A percentile compares a stretch with the other conserved stretches of the same genome.
Evolutionary conservation across 2,888 invertebrate species (phyloP).

Genomic region (Notodonta dromedarius): DNA sequence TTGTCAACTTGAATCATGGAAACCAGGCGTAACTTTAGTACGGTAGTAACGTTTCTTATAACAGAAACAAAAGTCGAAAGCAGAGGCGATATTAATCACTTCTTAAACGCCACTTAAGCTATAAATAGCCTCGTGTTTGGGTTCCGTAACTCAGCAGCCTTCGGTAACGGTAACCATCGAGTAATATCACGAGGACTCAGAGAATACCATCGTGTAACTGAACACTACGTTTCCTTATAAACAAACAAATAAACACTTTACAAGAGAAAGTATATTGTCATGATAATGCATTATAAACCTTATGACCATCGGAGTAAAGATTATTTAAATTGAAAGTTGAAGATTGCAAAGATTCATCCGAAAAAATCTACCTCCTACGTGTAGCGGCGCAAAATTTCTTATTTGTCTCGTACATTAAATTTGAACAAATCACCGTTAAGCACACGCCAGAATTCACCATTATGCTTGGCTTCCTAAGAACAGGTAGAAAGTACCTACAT

Average conservation of each 20-base stretch:
- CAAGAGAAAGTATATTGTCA: slow-evolving; percentile 24
- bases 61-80: slow-evolving; percentile 1
- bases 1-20: too few species aligned
- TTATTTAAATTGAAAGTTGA: slow-evolving; percentile 20
- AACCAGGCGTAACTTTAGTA: background rate
- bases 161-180: slow-evolving; percentile 61
- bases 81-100: slow-evolving; percentile 2
- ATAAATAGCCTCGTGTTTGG: slow-evolving; percentile 28
- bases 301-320: slow-evolving; percentile 21
- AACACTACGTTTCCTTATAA: slow-evolving; percentile 69
- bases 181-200: slow-evolving; percentile 59
- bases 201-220: slow-evolving; percentile 65
- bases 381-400: slow-evolving; percentile 67
- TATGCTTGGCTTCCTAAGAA: slow-evolving; percentile 4
- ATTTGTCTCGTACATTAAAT: slow-evolving; percentile 68
- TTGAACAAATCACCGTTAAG: slow-evolving; percentile 76
- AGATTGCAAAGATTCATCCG: slow-evolving; percentile 37
- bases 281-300: slow-evolving; percentile 25
- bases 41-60: background rate
- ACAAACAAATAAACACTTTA: slow-evolving; percentile 52
- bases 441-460: slow-evolving; percentile 48
- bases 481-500: background rate
- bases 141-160: slow-evolving; percentile 38
- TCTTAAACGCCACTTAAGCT: slow-evolving; percentile 15
- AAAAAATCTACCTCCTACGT: slow-evolving; percentile 64